Conservation (phyloP, 2,113 vertebrate genomes). For the Pagrus major region DNA sequence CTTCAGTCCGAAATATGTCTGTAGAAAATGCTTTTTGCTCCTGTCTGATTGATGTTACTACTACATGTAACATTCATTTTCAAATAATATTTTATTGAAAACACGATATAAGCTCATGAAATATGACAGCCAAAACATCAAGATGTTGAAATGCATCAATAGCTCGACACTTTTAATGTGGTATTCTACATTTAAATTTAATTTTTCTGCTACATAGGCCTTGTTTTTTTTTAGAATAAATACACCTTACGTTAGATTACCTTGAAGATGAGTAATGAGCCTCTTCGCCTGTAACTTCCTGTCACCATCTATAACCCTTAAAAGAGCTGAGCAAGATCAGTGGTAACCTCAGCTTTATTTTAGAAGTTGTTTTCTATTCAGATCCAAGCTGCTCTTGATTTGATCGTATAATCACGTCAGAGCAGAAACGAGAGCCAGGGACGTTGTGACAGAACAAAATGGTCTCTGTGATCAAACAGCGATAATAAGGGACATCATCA, state of each 20-base stretch:
- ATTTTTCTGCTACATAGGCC: too few relatives aligned
- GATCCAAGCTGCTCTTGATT: constrained; percentile 27
- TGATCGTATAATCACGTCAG: constrained; percentile 7
- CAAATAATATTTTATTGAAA: background rate
- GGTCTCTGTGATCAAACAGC: constrained; percentile 37
- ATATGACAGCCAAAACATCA: background rate
- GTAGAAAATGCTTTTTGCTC: background rate
- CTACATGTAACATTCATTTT: background rate
- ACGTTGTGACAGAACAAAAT: constrained; percentile 23
- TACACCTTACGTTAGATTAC: background rate
- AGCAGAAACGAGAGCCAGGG: background rate
- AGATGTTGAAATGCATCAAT: background rate
- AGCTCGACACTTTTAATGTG: background rate
- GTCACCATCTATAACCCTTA: constrained; percentile 24
- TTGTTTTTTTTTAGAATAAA: too few relatives aligned
- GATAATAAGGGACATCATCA: constrained; percentile 46
- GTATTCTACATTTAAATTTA: background rate
- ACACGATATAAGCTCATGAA: background rate
- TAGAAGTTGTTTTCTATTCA: constrained; percentile 9
- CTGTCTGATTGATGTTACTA: background rate
- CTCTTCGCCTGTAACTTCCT: background rate
- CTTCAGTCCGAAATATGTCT: background rate
- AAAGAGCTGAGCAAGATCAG: background rate
- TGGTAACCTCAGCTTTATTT: background rate
- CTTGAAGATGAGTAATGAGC: constrained; percentile 20